A percentile compares a stretch with the other conserved stretches of the same genome.
These are phyloP conservation scores for Agonum fuliginosum DNA, from an alignment of 2,888 invertebrate genomes.

Conservation along the genomic window DNA sequence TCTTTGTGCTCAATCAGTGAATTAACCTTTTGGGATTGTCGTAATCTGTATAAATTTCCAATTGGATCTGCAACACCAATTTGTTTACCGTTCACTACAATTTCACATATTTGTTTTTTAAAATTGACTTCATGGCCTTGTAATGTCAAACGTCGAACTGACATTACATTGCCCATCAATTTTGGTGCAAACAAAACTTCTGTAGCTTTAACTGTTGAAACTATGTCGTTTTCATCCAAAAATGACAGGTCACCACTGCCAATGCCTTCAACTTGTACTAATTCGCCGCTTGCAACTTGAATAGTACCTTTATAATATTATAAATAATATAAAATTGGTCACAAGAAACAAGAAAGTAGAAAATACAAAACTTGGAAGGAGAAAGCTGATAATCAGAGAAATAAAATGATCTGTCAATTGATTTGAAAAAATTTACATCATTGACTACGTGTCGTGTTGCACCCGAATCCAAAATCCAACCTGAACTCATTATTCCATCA, in stretches of 20 bases:
- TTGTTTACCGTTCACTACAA: not conserved
- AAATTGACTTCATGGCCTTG: not conserved
- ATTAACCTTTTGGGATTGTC: slow-evolving; percentile 25
- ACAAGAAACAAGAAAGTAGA: too few species aligned
- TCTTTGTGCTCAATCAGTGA: slow-evolving; percentile 53
- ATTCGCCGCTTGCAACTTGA: not conserved
- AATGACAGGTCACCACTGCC: too few species aligned
- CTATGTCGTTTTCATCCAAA: not conserved
- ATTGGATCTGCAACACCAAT: slow-evolving; percentile 14
- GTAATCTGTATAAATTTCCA: not conserved
- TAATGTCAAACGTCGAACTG: not conserved
- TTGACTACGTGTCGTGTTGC: not conserved
- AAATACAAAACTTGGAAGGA: too few species aligned
- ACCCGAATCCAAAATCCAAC: not conserved
- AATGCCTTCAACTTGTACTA: too few species aligned
- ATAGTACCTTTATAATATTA: too few species aligned
- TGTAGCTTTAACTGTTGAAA: not conserved
- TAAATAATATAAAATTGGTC: too few species aligned
- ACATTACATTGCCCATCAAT: not conserved
- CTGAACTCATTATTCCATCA: too few species aligned
- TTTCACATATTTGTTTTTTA: not conserved
- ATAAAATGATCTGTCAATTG: slow-evolving; percentile 3
- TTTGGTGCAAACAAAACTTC: slow-evolving; percentile 9
- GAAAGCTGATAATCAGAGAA: too few species aligned
- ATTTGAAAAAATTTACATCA: not conserved